Conservation (phyloP, 2,113 vertebrate genomes). For the Lamprotornis superbus region DNA sequence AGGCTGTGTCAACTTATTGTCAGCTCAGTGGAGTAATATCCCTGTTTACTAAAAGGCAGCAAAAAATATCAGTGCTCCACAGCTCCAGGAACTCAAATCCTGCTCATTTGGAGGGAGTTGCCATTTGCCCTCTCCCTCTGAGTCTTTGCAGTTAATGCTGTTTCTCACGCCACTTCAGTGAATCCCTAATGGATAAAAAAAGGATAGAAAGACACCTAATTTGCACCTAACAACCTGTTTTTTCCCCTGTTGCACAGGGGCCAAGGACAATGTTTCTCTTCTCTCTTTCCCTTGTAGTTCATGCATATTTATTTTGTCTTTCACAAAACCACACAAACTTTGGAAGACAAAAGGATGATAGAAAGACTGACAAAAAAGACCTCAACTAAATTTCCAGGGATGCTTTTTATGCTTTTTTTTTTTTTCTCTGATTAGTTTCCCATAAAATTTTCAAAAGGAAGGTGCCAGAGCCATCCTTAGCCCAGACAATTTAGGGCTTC, state of each 20-base stretch:
- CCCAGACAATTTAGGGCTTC: neutral
- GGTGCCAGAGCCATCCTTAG: neutral
- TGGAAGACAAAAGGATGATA: neutral
- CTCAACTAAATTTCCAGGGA: neutral
- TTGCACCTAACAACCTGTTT: neutral
- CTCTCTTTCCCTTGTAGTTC: neutral
- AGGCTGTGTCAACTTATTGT: neutral
- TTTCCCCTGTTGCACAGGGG: neutral
- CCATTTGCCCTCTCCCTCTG: neutral
- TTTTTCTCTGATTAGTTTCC: neutral
- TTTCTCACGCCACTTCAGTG: neutral
- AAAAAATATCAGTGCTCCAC: neutral
- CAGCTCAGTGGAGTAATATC: neutral
- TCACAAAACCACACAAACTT: neutral
- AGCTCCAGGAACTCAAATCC: neutral
- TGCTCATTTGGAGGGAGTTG: neutral
- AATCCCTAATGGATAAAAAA: neutral
- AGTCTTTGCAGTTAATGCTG: neutral
- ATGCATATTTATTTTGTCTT: neutral
- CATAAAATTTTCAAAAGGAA: neutral
- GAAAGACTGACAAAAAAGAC: neutral
- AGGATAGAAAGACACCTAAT: neutral
- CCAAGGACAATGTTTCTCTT: neutral
- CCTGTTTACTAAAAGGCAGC: neutral
- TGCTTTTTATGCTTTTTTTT: neutral